Evolutionary conservation across 2,888 invertebrate genomes (phyloP).

Genomic region (Drosophila formosana): DNA sequence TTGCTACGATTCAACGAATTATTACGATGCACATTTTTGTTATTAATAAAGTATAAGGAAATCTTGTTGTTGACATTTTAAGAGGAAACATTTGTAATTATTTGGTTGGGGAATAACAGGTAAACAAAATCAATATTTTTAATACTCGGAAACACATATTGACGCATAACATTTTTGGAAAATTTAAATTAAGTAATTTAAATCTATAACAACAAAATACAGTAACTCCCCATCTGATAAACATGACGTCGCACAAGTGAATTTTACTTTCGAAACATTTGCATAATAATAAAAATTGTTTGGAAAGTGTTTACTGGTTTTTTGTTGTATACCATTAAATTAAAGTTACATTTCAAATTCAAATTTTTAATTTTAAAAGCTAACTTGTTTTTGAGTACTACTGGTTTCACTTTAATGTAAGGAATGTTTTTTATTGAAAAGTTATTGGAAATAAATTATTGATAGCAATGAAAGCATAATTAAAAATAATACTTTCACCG

Average conservation of each 20-base stretch:
- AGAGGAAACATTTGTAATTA: neutral
- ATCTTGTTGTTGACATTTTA: conserved; percentile 25
- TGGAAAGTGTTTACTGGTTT: neutral
- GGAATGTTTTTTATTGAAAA: neutral
- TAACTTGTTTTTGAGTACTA: neutral
- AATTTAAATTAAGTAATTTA: neutral
- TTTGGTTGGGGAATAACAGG: neutral
- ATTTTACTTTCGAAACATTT: conserved; percentile 1
- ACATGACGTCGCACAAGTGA: neutral
- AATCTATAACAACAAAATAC: neutral
- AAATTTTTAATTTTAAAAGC: neutral
- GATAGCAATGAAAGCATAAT: neutral
- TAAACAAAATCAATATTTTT: neutral
- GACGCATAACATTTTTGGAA: neutral
- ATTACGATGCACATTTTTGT: conserved; percentile 29
- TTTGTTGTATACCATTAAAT: neutral
- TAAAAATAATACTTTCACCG: too few species aligned
- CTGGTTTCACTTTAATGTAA: neutral
- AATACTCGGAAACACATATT: too few species aligned
- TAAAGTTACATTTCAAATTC: neutral
- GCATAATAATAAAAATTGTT: neutral
- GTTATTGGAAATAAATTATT: neutral
- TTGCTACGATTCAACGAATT: conserved; percentile 37
- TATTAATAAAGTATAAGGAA: conserved; percentile 29
- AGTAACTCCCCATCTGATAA: neutral